Conservation (phyloP, 2,797 vertebrate genomes). For the Gobio occitaniae region DNA sequence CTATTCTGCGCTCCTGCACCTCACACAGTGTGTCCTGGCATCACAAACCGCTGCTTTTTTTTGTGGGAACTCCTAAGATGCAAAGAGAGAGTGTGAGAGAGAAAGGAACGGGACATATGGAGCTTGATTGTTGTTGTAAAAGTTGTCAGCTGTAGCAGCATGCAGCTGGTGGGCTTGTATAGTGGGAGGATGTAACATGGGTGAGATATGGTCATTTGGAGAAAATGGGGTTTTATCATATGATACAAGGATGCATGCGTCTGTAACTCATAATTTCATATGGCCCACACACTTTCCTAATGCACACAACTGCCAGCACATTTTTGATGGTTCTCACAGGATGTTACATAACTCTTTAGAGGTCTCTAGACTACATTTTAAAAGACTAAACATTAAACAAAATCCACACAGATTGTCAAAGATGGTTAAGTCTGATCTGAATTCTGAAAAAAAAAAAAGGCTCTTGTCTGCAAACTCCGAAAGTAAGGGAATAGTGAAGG, state of each 20-base stretch:
- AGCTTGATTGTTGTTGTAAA: constrained; percentile 36
- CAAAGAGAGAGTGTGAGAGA: not conserved
- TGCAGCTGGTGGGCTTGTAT: constrained; percentile 45
- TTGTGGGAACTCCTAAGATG: constrained; percentile 40
- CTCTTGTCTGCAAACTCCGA: not conserved
- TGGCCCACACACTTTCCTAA: not conserved
- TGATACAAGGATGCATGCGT: constrained; percentile 6
- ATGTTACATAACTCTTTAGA: constrained; percentile 19
- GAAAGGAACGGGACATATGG: constrained; percentile 6
- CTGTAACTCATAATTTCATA: constrained; percentile 33
- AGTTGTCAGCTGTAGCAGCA: constrained; percentile 39
- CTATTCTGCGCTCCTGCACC: constrained; percentile 72
- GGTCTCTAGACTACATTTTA: constrained; percentile 14
- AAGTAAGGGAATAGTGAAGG: not conserved
- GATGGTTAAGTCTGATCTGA: not conserved
- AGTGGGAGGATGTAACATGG: constrained; percentile 27
- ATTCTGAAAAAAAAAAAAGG: not conserved
- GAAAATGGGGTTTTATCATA: constrained; percentile 25
- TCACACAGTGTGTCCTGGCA: constrained; percentile 77
- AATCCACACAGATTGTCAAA: not conserved
- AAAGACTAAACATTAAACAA: not conserved
- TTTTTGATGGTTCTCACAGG: constrained; percentile 27
- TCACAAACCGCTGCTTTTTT: constrained; percentile 68
- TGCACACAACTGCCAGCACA: constrained; percentile 11
- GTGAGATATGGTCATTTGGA: constrained; percentile 42